Percentiles rank a stretch among this genome's conserved stretches.
Conservation (phyloP, 2,888 invertebrate genomes). For the Leptinotarsa haldemani region DNA sequence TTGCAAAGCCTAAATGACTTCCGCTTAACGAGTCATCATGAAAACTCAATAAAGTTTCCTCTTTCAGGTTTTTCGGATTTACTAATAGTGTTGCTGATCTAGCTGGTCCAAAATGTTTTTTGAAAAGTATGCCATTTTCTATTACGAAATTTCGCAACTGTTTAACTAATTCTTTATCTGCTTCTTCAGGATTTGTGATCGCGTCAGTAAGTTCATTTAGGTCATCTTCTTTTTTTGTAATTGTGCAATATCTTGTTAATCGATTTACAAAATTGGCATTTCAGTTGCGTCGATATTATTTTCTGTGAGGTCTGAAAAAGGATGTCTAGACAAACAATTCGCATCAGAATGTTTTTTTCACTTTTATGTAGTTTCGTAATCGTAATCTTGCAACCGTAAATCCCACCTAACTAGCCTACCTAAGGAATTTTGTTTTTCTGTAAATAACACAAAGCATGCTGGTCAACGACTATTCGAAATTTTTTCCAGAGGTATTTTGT, state of each 20-base stretch:
- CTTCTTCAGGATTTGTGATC: neutral
- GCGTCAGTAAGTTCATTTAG: neutral
- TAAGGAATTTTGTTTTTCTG: constrained; percentile 1
- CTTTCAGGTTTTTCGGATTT: neutral
- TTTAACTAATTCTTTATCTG: neutral
- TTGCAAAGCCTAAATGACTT: constrained; percentile 1
- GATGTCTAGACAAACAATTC: neutral
- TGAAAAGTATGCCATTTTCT: constrained; percentile 8
- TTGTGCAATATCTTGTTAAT: constrained; percentile 4
- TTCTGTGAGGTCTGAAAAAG: neutral
- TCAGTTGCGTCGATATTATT: constrained; percentile 8
- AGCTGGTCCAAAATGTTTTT: constrained; percentile 5
- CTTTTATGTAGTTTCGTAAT: constrained; percentile 11
- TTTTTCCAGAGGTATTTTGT: neutral
- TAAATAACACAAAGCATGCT: neutral
- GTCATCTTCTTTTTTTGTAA: constrained; percentile 3
- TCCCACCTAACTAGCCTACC: constrained; percentile 1
- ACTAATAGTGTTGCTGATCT: neutral
- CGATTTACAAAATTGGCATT: neutral
- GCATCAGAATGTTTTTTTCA: constrained; percentile 6
- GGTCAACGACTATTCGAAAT: neutral
- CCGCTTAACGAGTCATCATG: constrained; percentile 2
- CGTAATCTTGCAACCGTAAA: neutral
- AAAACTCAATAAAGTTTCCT: constrained; percentile 1
- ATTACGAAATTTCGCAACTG: neutral